phyloP scores from a whole-genome alignment of 2,113 vertebrate species.

The Varanus komodoensis region DNA sequence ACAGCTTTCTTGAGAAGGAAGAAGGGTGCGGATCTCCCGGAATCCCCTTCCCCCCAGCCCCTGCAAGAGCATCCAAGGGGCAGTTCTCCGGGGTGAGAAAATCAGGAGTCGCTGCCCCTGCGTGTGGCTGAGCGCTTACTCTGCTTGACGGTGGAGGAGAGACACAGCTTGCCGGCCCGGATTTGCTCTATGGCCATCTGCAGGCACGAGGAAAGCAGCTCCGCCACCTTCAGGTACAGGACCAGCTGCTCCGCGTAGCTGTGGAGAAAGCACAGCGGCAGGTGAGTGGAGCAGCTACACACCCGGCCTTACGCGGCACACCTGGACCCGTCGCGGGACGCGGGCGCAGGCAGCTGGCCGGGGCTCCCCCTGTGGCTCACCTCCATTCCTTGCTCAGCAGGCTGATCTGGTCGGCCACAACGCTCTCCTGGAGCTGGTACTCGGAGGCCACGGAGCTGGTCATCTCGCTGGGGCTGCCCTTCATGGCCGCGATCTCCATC shows the following conservation, averaged over 20 bases:
- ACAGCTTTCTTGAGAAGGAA: background rate
- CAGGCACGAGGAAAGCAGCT: constrained; percentile 88
- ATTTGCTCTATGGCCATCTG: constrained; percentile 90
- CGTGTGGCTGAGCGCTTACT: constrained; percentile 70
- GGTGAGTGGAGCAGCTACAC: rapidly evolving
- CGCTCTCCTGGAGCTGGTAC: constrained; percentile 89
- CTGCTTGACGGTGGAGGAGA: constrained; percentile 92
- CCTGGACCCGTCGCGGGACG: background rate
- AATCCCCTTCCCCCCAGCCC: background rate
- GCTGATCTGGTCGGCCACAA: constrained; percentile 95
- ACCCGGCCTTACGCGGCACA: background rate
- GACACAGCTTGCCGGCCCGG: constrained; percentile 85
- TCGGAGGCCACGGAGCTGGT: constrained; percentile 71
- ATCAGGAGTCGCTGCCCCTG: no score
- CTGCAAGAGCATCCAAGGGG: background rate
- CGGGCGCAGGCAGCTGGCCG: no score
- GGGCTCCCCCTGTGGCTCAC: constrained; percentile 68
- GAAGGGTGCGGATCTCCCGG: no score
- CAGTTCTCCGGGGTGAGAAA: background rate
- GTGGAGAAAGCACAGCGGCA: background rate
- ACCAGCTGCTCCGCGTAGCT: constrained; percentile 95
- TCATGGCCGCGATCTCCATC: constrained; percentile 88
- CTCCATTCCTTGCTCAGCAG: constrained; percentile 94
- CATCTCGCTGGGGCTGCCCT: constrained; percentile 78
- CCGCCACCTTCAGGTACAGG: constrained; percentile 93